Base-by-base conservation (phyloP, 2,113 vertebrate species). In the Diphyllodes magnificus region DNA sequence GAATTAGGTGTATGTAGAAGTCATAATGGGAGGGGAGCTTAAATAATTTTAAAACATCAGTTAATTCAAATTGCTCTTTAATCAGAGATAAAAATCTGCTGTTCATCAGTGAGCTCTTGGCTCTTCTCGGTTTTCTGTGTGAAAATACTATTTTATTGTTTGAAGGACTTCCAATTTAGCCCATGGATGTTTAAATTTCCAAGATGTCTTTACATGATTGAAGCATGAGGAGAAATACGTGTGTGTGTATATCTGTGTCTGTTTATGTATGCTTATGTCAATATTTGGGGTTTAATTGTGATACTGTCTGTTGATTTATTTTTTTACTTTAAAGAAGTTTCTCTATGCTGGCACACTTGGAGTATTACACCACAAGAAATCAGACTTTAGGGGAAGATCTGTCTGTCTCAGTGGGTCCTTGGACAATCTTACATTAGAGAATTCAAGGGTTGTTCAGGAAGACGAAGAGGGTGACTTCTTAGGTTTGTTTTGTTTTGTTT, bases 81-180 rank as follows among this genome's bases (percentile, higher is more conserved):
- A 88, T 91, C 66, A 44, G 63, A 90, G 87, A 80, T 88, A 59
- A 86, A 56, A 81, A 96, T 94, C 87, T 95, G 59, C 76, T 91
- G 56, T 83, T 95, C 78, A 9, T 82, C 50, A n/a, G 64, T 66
- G 90, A 95, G 71, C 44, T 92, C 64, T 66, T 88, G 84, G 82
- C 82, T 94, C 75, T 83, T 72, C 59, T 82, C 5, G 5, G 23
- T 50, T 86, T 93, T 95, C 39, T 75, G 2, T 17, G 30, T 47
- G 51, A 88, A 94, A 82, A 40, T 72, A 31, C 5, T 57, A 2
- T 73, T 84, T 65, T 71, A 40, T 37, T 66, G 68, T 86, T 93
- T 92, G 76, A 93, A 90, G 76, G 75, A 31, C 51, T 90, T 96
- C 82, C 90, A 95, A 3, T 81, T 88, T 75, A 90, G 85, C 90